These are phyloP conservation scores for Lethrus apterus DNA, from an alignment of 1,140 invertebrate species.

Conservation along the genomic window DNA sequence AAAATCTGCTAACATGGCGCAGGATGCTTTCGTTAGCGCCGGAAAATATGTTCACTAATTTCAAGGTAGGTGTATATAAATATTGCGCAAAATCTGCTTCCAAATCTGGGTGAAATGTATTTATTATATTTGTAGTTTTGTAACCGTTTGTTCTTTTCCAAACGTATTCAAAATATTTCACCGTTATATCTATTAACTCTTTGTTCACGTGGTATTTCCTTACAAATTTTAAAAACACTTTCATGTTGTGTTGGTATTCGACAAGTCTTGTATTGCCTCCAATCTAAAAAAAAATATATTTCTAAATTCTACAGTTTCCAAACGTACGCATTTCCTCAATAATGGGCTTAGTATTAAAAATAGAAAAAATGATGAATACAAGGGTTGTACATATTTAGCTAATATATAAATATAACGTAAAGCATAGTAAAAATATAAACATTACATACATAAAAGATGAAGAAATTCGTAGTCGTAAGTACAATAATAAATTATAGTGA, in stretches of 20 bases:
- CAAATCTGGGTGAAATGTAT: conserved; percentile 43
- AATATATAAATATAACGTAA: no score
- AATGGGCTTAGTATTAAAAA: no score
- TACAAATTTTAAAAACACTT: conserved; percentile 41
- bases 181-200: conserved; percentile 36
- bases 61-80: conserved; percentile 43
- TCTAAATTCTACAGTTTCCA: no score
- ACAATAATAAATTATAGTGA: no score
- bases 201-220: conserved; percentile 41
- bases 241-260: conserved; percentile 43
- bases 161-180: conserved; percentile 44
- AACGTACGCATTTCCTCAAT: no score
- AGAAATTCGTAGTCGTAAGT: no score
- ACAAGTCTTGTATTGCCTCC: conserved; percentile 36
- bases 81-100: conserved; percentile 44
- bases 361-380: no score
- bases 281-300: conserved; percentile 8
- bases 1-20: neutral
- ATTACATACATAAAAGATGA: no score
- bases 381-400: no score
- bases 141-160: conserved; percentile 45
- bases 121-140: conserved; percentile 43
- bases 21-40: conserved; percentile 34
- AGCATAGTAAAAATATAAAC: no score
- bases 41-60: conserved; percentile 42